Base-by-base conservation (phyloP, 2,797 vertebrate genomes). In the Rhadinocentrus ornatus region DNA sequence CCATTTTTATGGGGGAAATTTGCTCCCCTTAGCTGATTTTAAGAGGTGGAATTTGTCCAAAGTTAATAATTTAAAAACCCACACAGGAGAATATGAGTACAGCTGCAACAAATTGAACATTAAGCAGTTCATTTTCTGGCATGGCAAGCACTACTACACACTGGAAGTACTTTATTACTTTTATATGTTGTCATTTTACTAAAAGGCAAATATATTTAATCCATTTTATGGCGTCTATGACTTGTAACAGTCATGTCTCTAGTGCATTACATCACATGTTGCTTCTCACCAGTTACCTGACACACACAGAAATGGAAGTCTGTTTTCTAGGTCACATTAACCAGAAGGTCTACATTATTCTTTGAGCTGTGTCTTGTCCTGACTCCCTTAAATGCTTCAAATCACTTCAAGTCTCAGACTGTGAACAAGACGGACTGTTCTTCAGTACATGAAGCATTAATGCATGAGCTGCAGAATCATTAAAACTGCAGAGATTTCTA, bases 401-500 rank as follows among this genome's bases (percentile, higher is more conserved):
- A 50, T 54, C 20, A 18, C 37, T 22, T 3, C 5, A 41, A 57
- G 27, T 27, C 11, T 27, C 34, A 16, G 27, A 4, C 37, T 54
- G 34, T 20, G 62, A 10, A 37, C 41, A 13, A 20, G 22, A 24
- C 12, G 46, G 15, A 18, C 15, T 31, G 48, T 24, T 44, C 52
- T 22, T 57, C 24, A 31, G 50, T 10, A 56, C 46, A 12, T 11
- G 35, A 77, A 37, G 52, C 52, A 52, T 69, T 37, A 13, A 10
- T 35, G 54, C 55, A 20, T 67, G 64, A 35, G 57, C 62, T 22
- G 26, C 39, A 13, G 53, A n/a, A 52, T 74, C 44, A 26, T 35
- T 27, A 32, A 52, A 41, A 66, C 74, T 67, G 74, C 65, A 39
- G 80, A 55, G 74, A 81, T 27, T 46, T 59, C 50, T 50, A 16